These are phyloP conservation scores for Hexactinellida sp. DNA, from an alignment of 37 sponge, comb jelly and placozoan genomes.

Conservation along the genomic window DNA sequence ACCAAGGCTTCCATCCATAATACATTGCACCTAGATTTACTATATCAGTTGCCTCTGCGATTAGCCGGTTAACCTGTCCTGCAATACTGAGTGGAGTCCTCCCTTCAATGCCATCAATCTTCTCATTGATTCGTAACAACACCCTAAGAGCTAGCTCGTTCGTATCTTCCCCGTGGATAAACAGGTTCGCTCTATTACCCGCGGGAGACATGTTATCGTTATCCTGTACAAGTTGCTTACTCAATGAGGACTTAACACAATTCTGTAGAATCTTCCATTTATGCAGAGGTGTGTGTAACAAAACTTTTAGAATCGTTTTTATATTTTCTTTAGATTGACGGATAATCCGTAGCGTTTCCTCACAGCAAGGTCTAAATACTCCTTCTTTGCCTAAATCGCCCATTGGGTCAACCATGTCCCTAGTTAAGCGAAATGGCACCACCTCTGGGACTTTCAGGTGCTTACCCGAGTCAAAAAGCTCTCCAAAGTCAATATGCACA, in stretches of 20 bases:
- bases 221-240: slow-evolving; percentile 42
- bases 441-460: slow-evolving; percentile 83
- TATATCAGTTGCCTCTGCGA: slow-evolving; percentile 78
- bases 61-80: slow-evolving; percentile 87
- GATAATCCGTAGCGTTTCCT: slow-evolving; percentile 69
- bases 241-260: slow-evolving; percentile 18
- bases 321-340: slow-evolving; percentile 66
- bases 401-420: slow-evolving; percentile 93
- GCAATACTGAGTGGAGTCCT: slow-evolving; percentile 60
- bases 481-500: slow-evolving; percentile 98
- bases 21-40: slow-evolving; percentile 62
- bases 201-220: slow-evolving; percentile 8
- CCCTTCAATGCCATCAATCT: slow-evolving; percentile 88
- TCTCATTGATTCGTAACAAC: slow-evolving; percentile 66
- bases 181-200: neutral
- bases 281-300: slow-evolving; percentile 87
- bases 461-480: slow-evolving; percentile 83
- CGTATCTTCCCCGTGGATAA: neutral
- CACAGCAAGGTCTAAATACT: slow-evolving; percentile 84
- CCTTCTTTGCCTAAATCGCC: slow-evolving; percentile 90
- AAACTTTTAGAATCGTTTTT: slow-evolving; percentile 77
- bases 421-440: slow-evolving; percentile 89
- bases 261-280: slow-evolving; percentile 67
- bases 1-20: slow-evolving; percentile 95
- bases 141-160: slow-evolving; percentile 87